Evolutionary conservation across 2,797 vertebrate genomes (phyloP), one percentile per base, ranked within the genome.

Genomic region (Sebastes cheni): DNA sequence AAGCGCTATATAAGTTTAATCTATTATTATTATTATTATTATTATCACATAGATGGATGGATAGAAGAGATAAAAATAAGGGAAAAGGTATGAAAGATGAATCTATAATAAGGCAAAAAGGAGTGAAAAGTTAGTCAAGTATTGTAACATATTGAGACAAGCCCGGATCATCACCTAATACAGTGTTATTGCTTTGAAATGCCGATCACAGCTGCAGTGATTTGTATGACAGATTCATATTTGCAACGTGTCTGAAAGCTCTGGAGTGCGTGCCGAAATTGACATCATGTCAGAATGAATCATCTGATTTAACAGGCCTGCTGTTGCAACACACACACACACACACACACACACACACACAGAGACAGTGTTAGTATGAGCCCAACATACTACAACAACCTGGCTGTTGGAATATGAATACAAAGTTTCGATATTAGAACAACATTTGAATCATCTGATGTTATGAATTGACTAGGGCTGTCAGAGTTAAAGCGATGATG

Each of bases 281-380:
- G 77, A 77, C 67, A 73, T 60, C 27, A 32, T 32, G 66, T 79
- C 78, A 83, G 72, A 79, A 56, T 76, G 23, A 75, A 75, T 89
- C 67, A 62, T 22, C 67, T 62, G 65, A 80, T 75, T 75, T 61
- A 62, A 69, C n/a, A 71, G n/a, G 62, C 29, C 50, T 18, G 67
- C 27, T 54, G 6, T 14, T 32, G 50, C 25, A n/a, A 29, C 73
- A 56, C 55, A 54, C 54, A 32, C 8, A 4, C 1, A 36, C 42
- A 39, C 42, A 42, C 39, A 16, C 14, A 18, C 3, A 46, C 42
- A 46, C 6, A 18, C 42, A 46, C 42, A 42, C 14, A 46, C 42
- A 46, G 6, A 73, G 18, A 58, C 59, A 36, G 7, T 16, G 8
- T 54, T 56, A 59, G 13, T 55, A 34, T 27, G 62, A 56, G n/a